Conservation (phyloP, 64 coral and sea anemone genomes). For the Platygyra sinensis region DNA sequence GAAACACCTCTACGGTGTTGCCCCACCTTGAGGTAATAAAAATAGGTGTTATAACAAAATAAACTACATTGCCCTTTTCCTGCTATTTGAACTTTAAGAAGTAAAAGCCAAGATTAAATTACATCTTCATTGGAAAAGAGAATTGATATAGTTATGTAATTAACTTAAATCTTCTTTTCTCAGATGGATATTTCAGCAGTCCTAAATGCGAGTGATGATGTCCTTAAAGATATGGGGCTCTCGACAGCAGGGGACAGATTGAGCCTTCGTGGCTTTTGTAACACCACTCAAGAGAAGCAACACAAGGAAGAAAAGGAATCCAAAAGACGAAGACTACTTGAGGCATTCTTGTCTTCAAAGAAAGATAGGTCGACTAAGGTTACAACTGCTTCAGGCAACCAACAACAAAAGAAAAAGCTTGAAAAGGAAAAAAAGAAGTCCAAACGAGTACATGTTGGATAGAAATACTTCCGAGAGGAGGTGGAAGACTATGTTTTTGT, state of each 20-base stretch:
- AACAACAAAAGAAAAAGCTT: constrained; percentile 66
- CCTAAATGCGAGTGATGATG: constrained; percentile 62
- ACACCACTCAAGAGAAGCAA: constrained; percentile 46
- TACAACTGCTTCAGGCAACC: constrained; percentile 26
- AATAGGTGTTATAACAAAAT: constrained; percentile 18
- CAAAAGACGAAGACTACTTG: constrained; percentile 62
- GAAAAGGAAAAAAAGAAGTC: constrained; percentile 62
- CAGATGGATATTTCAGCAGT: constrained; percentile 58
- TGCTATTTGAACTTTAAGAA: constrained; percentile 41
- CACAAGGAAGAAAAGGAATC: constrained; percentile 57
- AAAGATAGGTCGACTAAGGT: constrained; percentile 57
- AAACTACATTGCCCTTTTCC: constrained; percentile 15
- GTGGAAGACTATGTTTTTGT: constrained; percentile 27
- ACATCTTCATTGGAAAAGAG: constrained; percentile 46
- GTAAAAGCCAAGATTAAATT: constrained; percentile 28
- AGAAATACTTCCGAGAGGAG: constrained; percentile 59
- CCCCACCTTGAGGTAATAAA: constrained; percentile 17
- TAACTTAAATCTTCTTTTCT: constrained; percentile 47
- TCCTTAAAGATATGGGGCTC: constrained; percentile 63
- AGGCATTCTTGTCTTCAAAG: constrained; percentile 65
- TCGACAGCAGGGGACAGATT: constrained; percentile 58
- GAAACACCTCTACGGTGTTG: neutral
- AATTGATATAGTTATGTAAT: constrained; percentile 39
- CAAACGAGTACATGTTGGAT: constrained; percentile 72
- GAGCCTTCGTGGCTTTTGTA: constrained; percentile 65